Percentiles rank a stretch among this genome's conserved stretches.
Evolutionary conservation across 2,888 invertebrate species (phyloP).

Genomic region (Eumerus sabulonum): DNA sequence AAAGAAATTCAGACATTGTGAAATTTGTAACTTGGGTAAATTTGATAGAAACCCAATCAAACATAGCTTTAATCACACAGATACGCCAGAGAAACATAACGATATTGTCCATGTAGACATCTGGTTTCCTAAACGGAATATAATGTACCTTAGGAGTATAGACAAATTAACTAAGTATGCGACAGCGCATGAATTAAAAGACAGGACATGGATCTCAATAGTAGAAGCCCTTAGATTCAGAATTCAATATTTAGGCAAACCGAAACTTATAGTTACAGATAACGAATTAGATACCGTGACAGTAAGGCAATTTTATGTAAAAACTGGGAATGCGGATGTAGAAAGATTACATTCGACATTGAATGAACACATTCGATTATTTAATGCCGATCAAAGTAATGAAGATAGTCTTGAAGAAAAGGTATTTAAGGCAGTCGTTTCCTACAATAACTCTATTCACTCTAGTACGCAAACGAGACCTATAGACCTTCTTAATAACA

Average conservation of each 20-base stretch:
- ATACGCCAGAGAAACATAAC: too few species aligned
- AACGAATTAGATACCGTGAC: constrained; percentile 11
- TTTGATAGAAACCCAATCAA: too few species aligned
- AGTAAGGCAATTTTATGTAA: constrained; percentile 12
- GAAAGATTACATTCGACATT: constrained; percentile 22
- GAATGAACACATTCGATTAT: constrained; percentile 21
- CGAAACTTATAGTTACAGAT: constrained; percentile 9
- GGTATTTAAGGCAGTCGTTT: constrained; percentile 6
- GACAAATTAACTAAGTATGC: constrained; percentile 37
- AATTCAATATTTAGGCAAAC: constrained; percentile 26
- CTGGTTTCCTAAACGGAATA: too few species aligned
- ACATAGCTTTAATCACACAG: too few species aligned
- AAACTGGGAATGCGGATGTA: constrained; percentile 28
- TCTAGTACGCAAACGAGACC: constrained; percentile 4
- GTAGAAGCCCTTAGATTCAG: constrained; percentile 14
- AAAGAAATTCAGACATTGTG: constrained; percentile 36
- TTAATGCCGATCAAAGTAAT: constrained; percentile 4
- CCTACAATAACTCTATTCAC: constrained; percentile 20
- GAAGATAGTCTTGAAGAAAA: constrained; percentile 7
- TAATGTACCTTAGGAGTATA: constrained; percentile 30
- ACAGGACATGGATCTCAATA: constrained; percentile 29
- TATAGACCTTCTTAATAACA: constrained; percentile 19
- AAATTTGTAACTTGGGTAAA: too few species aligned
- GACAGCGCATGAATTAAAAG: constrained; percentile 17
- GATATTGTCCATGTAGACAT: too few species aligned